A percentile compares a stretch with the other conserved stretches of the same genome.
These are phyloP conservation scores for Parnassius apollo DNA, from an alignment of 2,888 invertebrate genomes.

Conservation along the genomic window DNA sequence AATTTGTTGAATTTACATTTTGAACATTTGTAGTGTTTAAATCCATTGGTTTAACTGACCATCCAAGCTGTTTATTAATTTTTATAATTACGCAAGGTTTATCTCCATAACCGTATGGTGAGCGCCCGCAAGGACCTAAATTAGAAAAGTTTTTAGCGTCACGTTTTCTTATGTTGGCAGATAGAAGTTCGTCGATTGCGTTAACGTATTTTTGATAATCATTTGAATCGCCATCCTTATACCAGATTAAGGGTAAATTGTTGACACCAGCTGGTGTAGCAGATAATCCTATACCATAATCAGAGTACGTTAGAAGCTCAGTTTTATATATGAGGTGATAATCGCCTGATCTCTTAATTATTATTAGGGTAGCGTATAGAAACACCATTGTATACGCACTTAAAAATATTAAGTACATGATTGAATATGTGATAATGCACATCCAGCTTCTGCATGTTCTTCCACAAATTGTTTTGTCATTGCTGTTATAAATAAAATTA, in stretches of 20 bases:
- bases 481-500: slow-evolving; percentile 47
- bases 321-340: slow-evolving; percentile 39
- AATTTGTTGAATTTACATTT: slow-evolving; percentile 38
- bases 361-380: slow-evolving; percentile 46
- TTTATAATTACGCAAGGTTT: slow-evolving; percentile 63
- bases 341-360: slow-evolving; percentile 42
- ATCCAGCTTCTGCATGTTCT: slow-evolving; percentile 59
- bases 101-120: slow-evolving; percentile 65
- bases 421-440: slow-evolving; percentile 47
- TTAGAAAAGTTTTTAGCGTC: slow-evolving; percentile 30
- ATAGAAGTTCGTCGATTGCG: slow-evolving; percentile 51
- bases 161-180: slow-evolving; percentile 41
- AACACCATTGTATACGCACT: slow-evolving; percentile 53
- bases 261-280: slow-evolving; percentile 56
- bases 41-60: slow-evolving; percentile 56
- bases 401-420: slow-evolving; percentile 60
- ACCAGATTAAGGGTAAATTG: slow-evolving; percentile 58
- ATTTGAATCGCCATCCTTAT: slow-evolving; percentile 43
- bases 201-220: slow-evolving; percentile 57
- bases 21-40: slow-evolving; percentile 40
- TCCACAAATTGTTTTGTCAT: slow-evolving; percentile 46
- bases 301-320: slow-evolving; percentile 43
- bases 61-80: slow-evolving; percentile 59
- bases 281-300: slow-evolving; percentile 57
- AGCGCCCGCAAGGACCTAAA: slow-evolving; percentile 60